Conservation (phyloP, 2,888 invertebrate species). For the Xanthostigma xanthostigma region DNA sequence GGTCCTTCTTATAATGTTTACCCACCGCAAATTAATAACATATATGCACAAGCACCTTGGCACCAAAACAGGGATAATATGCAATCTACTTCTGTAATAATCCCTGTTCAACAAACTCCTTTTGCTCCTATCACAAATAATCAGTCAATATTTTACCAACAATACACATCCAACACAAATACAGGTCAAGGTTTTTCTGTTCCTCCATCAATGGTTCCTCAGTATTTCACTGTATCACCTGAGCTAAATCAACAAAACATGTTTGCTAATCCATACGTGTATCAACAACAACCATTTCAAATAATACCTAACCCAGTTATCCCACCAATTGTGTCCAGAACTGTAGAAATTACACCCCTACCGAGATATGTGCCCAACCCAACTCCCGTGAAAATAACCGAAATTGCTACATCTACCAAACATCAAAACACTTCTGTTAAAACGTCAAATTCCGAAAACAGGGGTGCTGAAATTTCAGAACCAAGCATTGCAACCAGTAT, state of each 20-base stretch:
- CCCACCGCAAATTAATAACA: too few relatives aligned
- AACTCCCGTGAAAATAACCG: too few relatives aligned
- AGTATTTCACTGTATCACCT: conserved; percentile 34
- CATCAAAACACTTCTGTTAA: too few relatives aligned
- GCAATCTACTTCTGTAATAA: neutral
- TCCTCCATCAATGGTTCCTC: conserved; percentile 35
- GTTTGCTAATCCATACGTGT: conserved; percentile 33
- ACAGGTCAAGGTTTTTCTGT: conserved; percentile 23
- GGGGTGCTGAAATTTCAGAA: too few relatives aligned
- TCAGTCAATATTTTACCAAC: conserved; percentile 38
- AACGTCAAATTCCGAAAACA: too few relatives aligned
- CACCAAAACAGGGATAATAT: neutral
- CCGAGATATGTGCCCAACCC: too few relatives aligned
- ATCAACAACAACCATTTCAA: conserved; percentile 33
- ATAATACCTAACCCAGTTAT: too few relatives aligned
- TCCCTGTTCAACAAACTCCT: conserved; percentile 5
- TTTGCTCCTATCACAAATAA: conserved; percentile 19
- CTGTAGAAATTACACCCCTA: too few relatives aligned
- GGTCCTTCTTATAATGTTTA: conserved; percentile 11
- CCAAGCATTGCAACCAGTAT: too few relatives aligned
- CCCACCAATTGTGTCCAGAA: too few relatives aligned
- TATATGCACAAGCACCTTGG: neutral
- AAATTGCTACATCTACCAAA: neutral
- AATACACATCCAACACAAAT: conserved; percentile 33
- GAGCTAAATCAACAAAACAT: conserved; percentile 33